Percentiles rank a stretch among this genome's conserved stretches.
Conservation (phyloP, 2,888 invertebrate genomes). For the Caenorhabditis becei region DNA sequence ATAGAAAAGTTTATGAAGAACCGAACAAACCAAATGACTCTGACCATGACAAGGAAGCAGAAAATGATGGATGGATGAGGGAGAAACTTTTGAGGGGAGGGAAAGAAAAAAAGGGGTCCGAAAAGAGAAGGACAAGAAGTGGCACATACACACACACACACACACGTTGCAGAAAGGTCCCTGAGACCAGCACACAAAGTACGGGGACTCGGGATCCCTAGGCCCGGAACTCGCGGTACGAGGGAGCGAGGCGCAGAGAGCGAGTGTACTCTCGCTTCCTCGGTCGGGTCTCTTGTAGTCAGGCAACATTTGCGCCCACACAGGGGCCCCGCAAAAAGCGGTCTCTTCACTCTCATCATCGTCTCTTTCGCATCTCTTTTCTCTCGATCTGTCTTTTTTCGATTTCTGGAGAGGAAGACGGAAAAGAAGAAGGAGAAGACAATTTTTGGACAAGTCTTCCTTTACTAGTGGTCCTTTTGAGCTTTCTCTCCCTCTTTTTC, state of each 20-base stretch:
- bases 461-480: neutral
- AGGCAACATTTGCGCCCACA: slow-evolving; percentile 43
- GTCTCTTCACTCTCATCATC: slow-evolving; percentile 10
- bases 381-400: neutral
- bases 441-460: slow-evolving; percentile 2
- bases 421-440: neutral
- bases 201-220: neutral
- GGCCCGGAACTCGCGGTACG: slow-evolving; percentile 5
- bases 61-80: slow-evolving; percentile 41
- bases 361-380: neutral
- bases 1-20: neutral
- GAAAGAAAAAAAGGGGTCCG: neutral
- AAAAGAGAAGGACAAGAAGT: slow-evolving; percentile 30
- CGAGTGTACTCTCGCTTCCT: slow-evolving; percentile 21
- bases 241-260: neutral
- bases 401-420: neutral
- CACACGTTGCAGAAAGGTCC: slow-evolving; percentile 14
- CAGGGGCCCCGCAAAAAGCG: slow-evolving; percentile 13
- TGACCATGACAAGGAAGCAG: slow-evolving; percentile 13
- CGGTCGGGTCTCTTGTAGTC: neutral
- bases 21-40: slow-evolving; percentile 24
- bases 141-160: slow-evolving; percentile 8
- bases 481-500: neutral
- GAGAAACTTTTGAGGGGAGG: slow-evolving; percentile 18
- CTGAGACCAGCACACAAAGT: slow-evolving; percentile 51